Percentiles rank a stretch among this genome's conserved stretches.
Conservation (phyloP, 1,140 invertebrate genomes). For the Euschistus heros region DNA sequence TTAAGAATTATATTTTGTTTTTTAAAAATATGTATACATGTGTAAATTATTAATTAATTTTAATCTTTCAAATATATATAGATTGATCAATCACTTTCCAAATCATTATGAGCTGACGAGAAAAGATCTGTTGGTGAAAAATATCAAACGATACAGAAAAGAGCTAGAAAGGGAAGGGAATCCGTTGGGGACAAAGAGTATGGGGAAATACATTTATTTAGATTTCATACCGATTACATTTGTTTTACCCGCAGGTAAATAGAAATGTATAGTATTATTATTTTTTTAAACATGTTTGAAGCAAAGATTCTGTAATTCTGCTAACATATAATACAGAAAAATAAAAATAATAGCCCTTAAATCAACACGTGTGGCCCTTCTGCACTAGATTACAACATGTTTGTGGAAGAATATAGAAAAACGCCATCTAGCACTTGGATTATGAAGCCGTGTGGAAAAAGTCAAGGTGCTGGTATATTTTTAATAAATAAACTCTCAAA, state of each 20-base stretch:
- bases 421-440: constrained; percentile 91
- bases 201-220: constrained; percentile 65
- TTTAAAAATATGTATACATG: not conserved
- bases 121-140: constrained; percentile 91
- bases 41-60: constrained; percentile 1
- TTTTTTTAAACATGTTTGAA: not conserved
- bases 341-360: too few relatives aligned
- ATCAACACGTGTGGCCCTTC: not conserved
- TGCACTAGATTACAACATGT: constrained; percentile 76
- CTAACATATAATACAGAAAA: too few relatives aligned
- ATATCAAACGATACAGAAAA: constrained; percentile 86
- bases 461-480: constrained; percentile 78
- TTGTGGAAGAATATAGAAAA: constrained; percentile 87
- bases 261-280: not conserved
- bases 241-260: constrained; percentile 67
- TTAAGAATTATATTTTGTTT: not conserved
- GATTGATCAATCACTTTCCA: constrained; percentile 81
- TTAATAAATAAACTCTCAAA: constrained; percentile 81
- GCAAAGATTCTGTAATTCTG: too few relatives aligned
- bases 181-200: constrained; percentile 67
- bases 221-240: constrained; percentile 91
- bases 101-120: constrained; percentile 91
- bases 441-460: constrained; percentile 92
- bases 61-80: constrained; percentile 31
- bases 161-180: constrained; percentile 84